Percentiles rank a stretch among this genome's conserved stretches.
Conservation (phyloP, 2,797 vertebrate genomes). For the Macrochelys suwanniensis region DNA sequence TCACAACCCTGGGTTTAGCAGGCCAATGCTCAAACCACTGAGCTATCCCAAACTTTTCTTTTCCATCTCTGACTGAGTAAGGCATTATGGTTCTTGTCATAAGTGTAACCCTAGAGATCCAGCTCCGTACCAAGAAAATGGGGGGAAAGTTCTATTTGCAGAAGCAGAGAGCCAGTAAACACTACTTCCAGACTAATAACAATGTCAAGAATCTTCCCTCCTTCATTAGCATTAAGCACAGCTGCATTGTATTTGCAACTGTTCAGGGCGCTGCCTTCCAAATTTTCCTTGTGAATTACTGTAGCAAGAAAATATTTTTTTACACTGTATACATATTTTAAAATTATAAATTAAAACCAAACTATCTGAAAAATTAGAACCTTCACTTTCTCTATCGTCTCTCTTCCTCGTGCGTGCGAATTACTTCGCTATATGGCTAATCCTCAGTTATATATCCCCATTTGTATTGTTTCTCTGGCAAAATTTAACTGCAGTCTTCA, state of each 20-base stretch:
- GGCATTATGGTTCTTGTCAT: background rate
- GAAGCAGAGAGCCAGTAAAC: background rate
- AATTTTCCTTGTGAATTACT: background rate
- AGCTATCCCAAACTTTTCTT: background rate
- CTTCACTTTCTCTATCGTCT: slow-evolving; percentile 37
- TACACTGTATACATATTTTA: background rate
- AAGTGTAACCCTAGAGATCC: background rate
- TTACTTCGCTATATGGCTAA: background rate
- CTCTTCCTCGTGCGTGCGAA: background rate
- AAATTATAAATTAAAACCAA: slow-evolving; percentile 13
- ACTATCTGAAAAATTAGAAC: background rate
- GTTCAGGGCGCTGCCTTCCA: background rate
- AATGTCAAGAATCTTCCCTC: background rate
- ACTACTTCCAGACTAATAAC: background rate
- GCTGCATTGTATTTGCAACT: background rate
- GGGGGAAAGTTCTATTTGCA: background rate
- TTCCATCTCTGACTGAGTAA: background rate
- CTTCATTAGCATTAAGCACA: background rate
- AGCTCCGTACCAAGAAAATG: background rate
- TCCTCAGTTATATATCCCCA: background rate
- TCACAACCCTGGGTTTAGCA: too few species aligned
- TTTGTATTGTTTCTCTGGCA: background rate
- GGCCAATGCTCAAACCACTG: too few species aligned
- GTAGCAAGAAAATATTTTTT: background rate
- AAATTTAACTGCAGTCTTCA: background rate